Evolutionary conservation across 1,140 invertebrate species (phyloP).

Genomic region (Sogatella furcifera): DNA sequence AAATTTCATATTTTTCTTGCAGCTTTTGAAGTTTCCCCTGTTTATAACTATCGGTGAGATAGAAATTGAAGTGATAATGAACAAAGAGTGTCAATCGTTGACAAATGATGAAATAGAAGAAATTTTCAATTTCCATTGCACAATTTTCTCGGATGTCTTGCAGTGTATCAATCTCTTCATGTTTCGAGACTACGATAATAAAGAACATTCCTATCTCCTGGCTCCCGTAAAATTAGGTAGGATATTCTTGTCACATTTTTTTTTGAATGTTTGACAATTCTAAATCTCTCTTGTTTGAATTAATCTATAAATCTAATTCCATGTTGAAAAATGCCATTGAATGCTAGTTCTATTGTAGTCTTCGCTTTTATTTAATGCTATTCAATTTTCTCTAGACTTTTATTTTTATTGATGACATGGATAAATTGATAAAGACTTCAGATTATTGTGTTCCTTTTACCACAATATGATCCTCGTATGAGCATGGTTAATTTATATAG

Average conservation of each 20-base stretch:
- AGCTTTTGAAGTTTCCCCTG: slow-evolving; percentile 72
- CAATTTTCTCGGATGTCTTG: slow-evolving; percentile 59
- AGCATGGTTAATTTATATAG: too few relatives aligned
- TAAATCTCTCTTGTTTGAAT: too few relatives aligned
- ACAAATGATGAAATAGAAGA: slow-evolving; percentile 39
- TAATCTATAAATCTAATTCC: too few relatives aligned
- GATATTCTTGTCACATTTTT: background rate
- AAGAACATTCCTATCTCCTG: slow-evolving; percentile 60
- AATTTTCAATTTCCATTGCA: slow-evolving; percentile 53
- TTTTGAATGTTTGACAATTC: too few relatives aligned
- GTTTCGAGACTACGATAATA: slow-evolving; percentile 48
- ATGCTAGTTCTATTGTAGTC: too few relatives aligned
- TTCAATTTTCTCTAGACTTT: too few relatives aligned
- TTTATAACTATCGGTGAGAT: slow-evolving; percentile 77
- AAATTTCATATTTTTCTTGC: slow-evolving; percentile 15
- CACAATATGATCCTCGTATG: too few relatives aligned
- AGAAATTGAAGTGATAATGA: slow-evolving; percentile 43
- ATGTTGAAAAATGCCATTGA: too few relatives aligned
- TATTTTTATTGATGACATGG: too few relatives aligned
- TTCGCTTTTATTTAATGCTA: too few relatives aligned
- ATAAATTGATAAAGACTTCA: too few relatives aligned
- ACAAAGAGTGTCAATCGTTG: slow-evolving; percentile 40
- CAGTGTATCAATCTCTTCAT: slow-evolving; percentile 67
- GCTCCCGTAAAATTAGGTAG: slow-evolving; percentile 33
- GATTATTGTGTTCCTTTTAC: too few relatives aligned